Conservation (phyloP, 2,888 invertebrate species). For the Chrysolina oricalcia region DNA sequence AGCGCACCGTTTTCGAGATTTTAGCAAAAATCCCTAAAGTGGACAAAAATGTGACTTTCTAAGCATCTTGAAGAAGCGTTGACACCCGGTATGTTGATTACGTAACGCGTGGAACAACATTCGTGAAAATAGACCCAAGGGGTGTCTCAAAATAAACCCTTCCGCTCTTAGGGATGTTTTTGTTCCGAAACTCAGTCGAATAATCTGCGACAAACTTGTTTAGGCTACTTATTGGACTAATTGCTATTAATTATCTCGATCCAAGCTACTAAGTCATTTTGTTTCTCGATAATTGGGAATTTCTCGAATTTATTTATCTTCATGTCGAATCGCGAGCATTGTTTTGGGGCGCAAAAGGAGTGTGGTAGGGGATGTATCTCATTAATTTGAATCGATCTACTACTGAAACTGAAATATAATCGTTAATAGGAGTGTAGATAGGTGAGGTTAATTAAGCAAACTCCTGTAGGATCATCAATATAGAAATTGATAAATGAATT, state of each 20-base stretch:
- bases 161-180: no score
- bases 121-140: no score
- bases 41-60: no score
- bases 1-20: no score
- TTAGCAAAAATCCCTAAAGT: no score
- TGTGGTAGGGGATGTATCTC: background rate
- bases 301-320: constrained; percentile 3
- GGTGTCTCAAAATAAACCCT: no score
- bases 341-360: background rate
- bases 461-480: background rate
- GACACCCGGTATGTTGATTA: no score
- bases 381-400: background rate
- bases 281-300: background rate
- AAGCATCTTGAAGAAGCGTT: no score
- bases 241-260: background rate
- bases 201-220: background rate
- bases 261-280: background rate
- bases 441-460: background rate
- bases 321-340: background rate
- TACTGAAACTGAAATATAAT: background rate
- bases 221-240: constrained; percentile 3
- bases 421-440: constrained; percentile 2
- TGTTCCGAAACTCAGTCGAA: background rate
- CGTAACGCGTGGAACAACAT: no score
- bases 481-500: background rate